Conservation (phyloP, 2,113 vertebrate species). For the Syngnathoides biaculeatus region DNA sequence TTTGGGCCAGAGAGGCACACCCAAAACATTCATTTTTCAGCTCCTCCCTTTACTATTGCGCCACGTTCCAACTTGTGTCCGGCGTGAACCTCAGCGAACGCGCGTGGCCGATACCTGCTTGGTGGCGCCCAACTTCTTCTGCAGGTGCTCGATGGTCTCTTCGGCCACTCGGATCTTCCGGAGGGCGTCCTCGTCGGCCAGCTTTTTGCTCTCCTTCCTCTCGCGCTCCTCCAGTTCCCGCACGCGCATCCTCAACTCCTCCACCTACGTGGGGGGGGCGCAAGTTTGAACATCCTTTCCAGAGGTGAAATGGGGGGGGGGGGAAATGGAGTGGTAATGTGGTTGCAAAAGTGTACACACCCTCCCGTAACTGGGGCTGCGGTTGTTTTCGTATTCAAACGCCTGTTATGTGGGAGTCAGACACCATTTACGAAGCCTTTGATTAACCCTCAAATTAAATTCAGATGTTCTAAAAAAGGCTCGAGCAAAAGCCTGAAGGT, state of each 20-base stretch:
- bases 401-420: too few relatives aligned
- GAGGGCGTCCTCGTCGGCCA: constrained; percentile 88
- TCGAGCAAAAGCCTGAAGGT: too few relatives aligned
- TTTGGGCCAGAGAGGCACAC: constrained; percentile 17
- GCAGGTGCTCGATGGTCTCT: constrained; percentile 89
- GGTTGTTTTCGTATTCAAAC: too few relatives aligned
- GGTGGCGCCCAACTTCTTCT: constrained; percentile 88
- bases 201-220: constrained; percentile 87
- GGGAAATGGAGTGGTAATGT: too few relatives aligned
- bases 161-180: constrained; percentile 85
- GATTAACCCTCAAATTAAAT: too few relatives aligned
- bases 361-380: too few relatives aligned
- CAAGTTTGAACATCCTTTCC: background rate
- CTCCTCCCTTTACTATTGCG: background rate
- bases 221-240: constrained; percentile 88
- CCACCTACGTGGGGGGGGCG: constrained; percentile 63
- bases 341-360: too few relatives aligned
- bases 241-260: constrained; percentile 81
- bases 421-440: too few relatives aligned
- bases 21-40: background rate
- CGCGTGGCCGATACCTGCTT: constrained; percentile 76
- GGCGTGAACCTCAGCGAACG: background rate
- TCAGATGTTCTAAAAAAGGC: too few relatives aligned
- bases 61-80: background rate
- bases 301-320: too few relatives aligned